Conservation (phyloP, 2,888 invertebrate genomes). For the Drosophila ochracea region DNA sequence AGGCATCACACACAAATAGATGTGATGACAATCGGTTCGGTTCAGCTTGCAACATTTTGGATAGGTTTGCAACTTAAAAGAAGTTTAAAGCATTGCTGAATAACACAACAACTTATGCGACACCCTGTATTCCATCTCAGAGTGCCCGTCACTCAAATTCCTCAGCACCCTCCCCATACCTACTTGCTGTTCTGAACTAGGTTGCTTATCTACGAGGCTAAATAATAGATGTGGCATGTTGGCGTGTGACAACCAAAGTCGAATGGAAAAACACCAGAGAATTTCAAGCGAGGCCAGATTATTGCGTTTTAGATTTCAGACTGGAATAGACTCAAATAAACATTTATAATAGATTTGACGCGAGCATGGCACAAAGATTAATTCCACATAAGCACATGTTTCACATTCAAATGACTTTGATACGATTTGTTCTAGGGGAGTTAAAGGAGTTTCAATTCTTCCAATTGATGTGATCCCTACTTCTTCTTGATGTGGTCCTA, state of each 20-base stretch:
- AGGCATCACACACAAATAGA: conserved; percentile 2
- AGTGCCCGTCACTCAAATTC: background rate
- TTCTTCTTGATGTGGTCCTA: conserved; percentile 7
- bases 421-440: background rate
- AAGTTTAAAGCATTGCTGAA: background rate
- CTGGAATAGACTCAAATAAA: background rate
- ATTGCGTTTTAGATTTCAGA: conserved; percentile 16
- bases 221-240: conserved; percentile 5
- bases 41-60: background rate
- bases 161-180: background rate
- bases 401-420: conserved; percentile 2
- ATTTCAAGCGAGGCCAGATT: conserved; percentile 25
- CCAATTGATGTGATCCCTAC: background rate
- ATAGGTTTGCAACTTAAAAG: background rate
- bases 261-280: conserved; percentile 34
- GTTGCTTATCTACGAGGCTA: conserved; percentile 20
- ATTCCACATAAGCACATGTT: background rate
- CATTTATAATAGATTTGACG: background rate
- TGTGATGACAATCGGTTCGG: background rate
- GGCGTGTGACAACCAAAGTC: conserved; percentile 18
- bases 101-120: background rate
- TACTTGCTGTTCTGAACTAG: background rate
- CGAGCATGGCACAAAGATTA: background rate
- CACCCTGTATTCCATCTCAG: conserved; percentile 14
- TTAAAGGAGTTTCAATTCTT: background rate